A percentile compares a stretch with the other conserved stretches of the same genome.
Evolutionary conservation across 2,113 vertebrate species (phyloP).

Genomic region (Genyomyrus donnyi): DNA sequence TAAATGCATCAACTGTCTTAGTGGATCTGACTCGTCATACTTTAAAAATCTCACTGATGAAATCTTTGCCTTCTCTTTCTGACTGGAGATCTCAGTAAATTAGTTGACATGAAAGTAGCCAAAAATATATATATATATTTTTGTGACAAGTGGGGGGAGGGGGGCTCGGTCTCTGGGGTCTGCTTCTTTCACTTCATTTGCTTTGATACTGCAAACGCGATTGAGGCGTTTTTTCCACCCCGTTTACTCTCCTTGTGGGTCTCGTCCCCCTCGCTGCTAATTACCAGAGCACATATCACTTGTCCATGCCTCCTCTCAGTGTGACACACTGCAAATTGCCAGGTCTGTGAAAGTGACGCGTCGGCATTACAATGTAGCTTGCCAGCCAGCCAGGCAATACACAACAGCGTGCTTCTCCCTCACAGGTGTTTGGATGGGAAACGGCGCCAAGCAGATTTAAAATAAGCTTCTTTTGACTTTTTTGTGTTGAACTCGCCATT

Average conservation of each 20-base stretch:
- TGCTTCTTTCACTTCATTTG: constrained; percentile 15
- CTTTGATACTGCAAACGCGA: constrained; percentile 25
- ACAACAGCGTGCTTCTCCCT: not conserved
- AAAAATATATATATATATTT: constrained; percentile 9
- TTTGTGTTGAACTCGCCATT: not conserved
- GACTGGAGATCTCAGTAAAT: constrained; percentile 33
- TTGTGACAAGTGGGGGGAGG: constrained; percentile 7
- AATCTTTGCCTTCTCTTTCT: not conserved
- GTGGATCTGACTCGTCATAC: constrained; percentile 32
- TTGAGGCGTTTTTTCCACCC: constrained; percentile 24
- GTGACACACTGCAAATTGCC: constrained; percentile 1
- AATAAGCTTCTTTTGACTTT: not conserved
- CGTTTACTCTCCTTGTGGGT: constrained; percentile 32
- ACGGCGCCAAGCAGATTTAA: not conserved
- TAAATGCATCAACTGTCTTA: constrained; percentile 17
- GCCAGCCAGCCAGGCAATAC: not conserved
- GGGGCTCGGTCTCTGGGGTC: not conserved
- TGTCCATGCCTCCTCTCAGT: not conserved
- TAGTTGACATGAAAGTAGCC: constrained; percentile 24
- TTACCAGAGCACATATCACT: not conserved
- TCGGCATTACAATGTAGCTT: not conserved
- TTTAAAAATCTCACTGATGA: constrained; percentile 22
- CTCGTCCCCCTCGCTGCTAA: constrained; percentile 19
- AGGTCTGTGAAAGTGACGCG: constrained; percentile 5
- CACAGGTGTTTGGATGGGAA: not conserved